Base-by-base conservation (phyloP, 2,113 vertebrate genomes). In the Macrotus californicus region DNA sequence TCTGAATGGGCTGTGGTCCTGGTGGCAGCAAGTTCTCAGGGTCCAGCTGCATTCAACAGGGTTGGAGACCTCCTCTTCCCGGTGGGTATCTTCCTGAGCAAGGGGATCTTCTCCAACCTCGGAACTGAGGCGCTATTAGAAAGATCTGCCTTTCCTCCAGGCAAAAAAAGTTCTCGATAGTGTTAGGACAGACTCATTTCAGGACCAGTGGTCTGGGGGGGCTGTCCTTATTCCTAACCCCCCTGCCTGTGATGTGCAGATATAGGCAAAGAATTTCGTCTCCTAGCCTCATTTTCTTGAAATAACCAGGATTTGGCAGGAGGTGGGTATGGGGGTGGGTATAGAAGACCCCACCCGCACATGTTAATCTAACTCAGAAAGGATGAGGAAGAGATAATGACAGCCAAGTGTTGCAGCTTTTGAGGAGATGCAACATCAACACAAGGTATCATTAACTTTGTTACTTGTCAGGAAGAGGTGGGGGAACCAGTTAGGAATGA, bases 321-420 rank as follows among this genome's bases (percentile, higher is more conserved):
- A 69, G 16, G 26, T 21, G 70, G 41, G 26, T 7, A 16, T 0
- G 0, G 46, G 10, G 9, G 13, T 9, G 12, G 34, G 48, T 14
- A 48, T 7, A 13, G 67, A 39, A 4, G 26, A 46, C 52, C 46
- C 46, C 19, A 52, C 52, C 39, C 2, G 34, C 0, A 6, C 16
- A 24, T 85, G 89, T 61, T 12, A 22, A 84, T 70, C 89, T 66
- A 91, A 93, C 39, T 94, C 91, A 89, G 81, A 86, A 83, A 79
- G 43, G 59, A 77, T 39, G 54, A n/a, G 7, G 56, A 76, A 76
- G 92, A 91, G 61, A 69, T 56, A 24, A 69, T 97, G 6, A 41
- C 13, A 86, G 93, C 18, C 72, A 22, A 94, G 87, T 34, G 79
- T 72, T 41, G 59, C n/a, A 86, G 79, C 89, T 77, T 84, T 84